These are phyloP conservation scores for Salticus scenicus DNA, from an alignment of 2,888 invertebrate species.

Conservation along the genomic window DNA sequence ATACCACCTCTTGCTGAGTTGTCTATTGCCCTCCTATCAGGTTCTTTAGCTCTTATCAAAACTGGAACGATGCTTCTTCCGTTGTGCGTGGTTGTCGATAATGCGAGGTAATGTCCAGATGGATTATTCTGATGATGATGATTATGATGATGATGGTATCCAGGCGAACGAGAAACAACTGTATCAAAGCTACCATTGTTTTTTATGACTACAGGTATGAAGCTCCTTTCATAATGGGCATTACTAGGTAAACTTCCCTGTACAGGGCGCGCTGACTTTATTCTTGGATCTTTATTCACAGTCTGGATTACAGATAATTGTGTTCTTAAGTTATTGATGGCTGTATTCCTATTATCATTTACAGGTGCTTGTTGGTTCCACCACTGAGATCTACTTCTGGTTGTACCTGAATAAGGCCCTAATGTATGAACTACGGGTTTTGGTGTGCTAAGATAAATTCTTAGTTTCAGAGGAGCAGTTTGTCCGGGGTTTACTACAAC, in stretches of 20 bases:
- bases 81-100: slow-evolving; percentile 6
- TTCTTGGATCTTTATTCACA: background rate
- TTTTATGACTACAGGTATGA: slow-evolving; percentile 32
- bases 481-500: background rate
- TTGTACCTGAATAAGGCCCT: background rate
- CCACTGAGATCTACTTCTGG: background rate
- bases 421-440: background rate
- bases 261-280: background rate
- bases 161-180: background rate
- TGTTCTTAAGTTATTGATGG: background rate
- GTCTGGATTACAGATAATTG: slow-evolving; percentile 9
- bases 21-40: background rate
- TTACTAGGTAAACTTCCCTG: background rate
- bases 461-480: background rate
- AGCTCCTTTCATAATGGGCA: slow-evolving; percentile 20
- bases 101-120: background rate
- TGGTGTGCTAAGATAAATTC: background rate
- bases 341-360: background rate
- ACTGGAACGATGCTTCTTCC: slow-evolving; percentile 28
- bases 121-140: slow-evolving; percentile 79
- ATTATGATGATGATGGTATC: slow-evolving; percentile 81
- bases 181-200: slow-evolving; percentile 25
- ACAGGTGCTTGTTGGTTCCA: background rate
- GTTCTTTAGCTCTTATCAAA: slow-evolving; percentile 4
- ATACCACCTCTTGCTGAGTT: background rate